A percentile compares a stretch with the other conserved stretches of the same genome.
phyloP scores from a whole-genome alignment of 2,888 invertebrate species.

The Acleris cristana region DNA sequence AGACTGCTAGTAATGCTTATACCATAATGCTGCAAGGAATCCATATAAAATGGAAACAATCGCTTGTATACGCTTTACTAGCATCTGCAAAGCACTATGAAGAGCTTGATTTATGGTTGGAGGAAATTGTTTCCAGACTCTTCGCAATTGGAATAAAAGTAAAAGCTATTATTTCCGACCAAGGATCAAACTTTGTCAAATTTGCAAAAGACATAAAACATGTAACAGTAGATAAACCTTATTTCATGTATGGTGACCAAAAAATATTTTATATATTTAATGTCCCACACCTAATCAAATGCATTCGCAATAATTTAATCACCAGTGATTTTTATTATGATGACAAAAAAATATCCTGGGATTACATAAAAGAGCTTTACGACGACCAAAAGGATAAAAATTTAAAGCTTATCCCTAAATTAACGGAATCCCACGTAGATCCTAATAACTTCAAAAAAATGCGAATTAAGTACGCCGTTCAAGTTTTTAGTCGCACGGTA shows the following conservation, averaged over 20 bases:
- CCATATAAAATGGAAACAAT: conserved; percentile 43
- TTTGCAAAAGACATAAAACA: conserved; percentile 43
- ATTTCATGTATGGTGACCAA: conserved; percentile 27
- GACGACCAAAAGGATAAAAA: conserved; percentile 27
- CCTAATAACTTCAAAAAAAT: conserved; percentile 35
- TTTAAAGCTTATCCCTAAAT: conserved; percentile 35
- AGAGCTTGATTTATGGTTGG: conserved; percentile 42
- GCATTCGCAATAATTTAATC: conserved; percentile 36
- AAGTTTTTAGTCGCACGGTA: conserved; percentile 37
- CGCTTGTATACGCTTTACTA: conserved; percentile 43
- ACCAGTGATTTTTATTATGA: conserved; percentile 23
- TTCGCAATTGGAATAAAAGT: conserved; percentile 40
- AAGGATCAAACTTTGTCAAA: conserved; percentile 45
- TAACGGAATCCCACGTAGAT: conserved; percentile 33
- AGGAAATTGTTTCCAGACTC: conserved; percentile 43
- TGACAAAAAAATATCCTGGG: conserved; percentile 41
- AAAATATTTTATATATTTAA: conserved; percentile 42
- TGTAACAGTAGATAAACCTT: conserved; percentile 41
- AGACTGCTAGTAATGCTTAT: conserved; percentile 24
- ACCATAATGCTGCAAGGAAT: conserved; percentile 43
- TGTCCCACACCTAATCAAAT: conserved; percentile 42
- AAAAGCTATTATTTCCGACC: conserved; percentile 43
- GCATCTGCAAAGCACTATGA: conserved; percentile 38
- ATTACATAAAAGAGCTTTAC: conserved; percentile 40
- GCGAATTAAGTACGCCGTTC: conserved; percentile 34